Evolutionary conservation across 2,797 vertebrate genomes (phyloP), one percentile per base, ranked within the genome.

Genomic region (Acanthurus leucopareius): DNA sequence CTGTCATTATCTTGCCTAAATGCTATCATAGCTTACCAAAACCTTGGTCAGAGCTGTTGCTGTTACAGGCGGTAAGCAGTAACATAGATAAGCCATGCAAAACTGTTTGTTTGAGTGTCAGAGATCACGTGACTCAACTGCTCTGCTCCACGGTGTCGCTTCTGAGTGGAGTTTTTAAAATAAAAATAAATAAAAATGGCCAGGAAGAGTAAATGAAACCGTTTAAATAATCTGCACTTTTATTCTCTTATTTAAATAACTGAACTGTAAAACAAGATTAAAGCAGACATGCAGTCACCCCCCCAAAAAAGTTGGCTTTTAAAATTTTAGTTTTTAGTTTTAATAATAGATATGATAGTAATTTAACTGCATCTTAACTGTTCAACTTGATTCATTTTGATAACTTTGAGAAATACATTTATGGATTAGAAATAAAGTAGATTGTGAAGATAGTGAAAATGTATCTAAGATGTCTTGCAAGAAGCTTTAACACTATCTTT

Each of bases 111-210:
- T 7, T 20, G 5, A 0, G 35, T 3, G 10, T 42, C 32, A 40
- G 6, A 4, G 35, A 67, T 70, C 7, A 62, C 62, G 38, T 72
- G 57, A 75, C 15, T n/a, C 16, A 22, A 16, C 7, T 45, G n/a
- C 60, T 54, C 16, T 71, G 42, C 35, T 61, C 7, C n/a, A 19
- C 5, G 5, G 8, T 22, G 11, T 49, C 1, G 17, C 17, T 32
- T 76, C 35, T 67, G 66, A 1, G 8, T 7, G 73, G 45, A n/a
- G 6, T 13, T 64, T 61, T 32, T 32, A 10, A 0, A 0, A 8
- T 15, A 35, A 35, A 13, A 42, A n/a, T n/a, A n/a, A n/a, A n/a
- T n/a, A 35, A 48, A 73, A 40, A 22, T 2, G 8, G 22, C 14
- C 44, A 28, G 3, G 35, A 20, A 25, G 51, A 2, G 5, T 17